Percentiles rank a stretch among this genome's conserved stretches.
Evolutionary conservation across 2,797 vertebrate genomes (phyloP).

Genomic region (Pseudomugil tenellus): DNA sequence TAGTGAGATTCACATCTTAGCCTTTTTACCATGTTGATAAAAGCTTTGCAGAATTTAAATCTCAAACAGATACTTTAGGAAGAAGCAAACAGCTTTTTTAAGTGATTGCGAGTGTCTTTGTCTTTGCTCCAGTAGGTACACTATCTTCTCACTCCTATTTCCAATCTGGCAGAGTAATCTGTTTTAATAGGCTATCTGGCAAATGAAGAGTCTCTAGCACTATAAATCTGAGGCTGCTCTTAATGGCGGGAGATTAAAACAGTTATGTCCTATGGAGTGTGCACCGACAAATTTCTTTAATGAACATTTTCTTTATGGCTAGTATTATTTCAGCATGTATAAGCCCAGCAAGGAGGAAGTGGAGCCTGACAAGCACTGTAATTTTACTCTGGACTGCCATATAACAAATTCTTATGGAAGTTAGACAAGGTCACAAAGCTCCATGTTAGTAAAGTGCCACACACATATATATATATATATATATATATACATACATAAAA

Average conservation of each 20-base stretch:
- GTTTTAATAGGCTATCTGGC: constrained; percentile 84
- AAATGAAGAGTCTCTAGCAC: constrained; percentile 79
- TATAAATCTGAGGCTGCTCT: constrained; percentile 82
- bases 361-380: constrained; percentile 58
- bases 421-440: constrained; percentile 66
- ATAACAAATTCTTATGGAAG: constrained; percentile 42
- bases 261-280: constrained; percentile 83
- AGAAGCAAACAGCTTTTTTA: constrained; percentile 31
- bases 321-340: constrained; percentile 81
- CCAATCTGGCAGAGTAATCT: constrained; percentile 80
- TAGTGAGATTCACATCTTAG: constrained; percentile 4
- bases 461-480: background rate
- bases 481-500: background rate
- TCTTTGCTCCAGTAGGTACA: constrained; percentile 61
- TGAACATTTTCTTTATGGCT: constrained; percentile 84
- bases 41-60: constrained; percentile 5
- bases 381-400: constrained; percentile 45
- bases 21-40: constrained; percentile 12
- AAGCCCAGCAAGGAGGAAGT: constrained; percentile 71
- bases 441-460: background rate
- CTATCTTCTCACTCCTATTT: constrained; percentile 74
- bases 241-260: constrained; percentile 86
- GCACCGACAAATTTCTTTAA: constrained; percentile 86
- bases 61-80: constrained; percentile 5
- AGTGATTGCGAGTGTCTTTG: constrained; percentile 33